These are phyloP conservation scores for Aix galericulata DNA, from an alignment of 2,113 vertebrate genomes.

Conservation along the genomic window DNA sequence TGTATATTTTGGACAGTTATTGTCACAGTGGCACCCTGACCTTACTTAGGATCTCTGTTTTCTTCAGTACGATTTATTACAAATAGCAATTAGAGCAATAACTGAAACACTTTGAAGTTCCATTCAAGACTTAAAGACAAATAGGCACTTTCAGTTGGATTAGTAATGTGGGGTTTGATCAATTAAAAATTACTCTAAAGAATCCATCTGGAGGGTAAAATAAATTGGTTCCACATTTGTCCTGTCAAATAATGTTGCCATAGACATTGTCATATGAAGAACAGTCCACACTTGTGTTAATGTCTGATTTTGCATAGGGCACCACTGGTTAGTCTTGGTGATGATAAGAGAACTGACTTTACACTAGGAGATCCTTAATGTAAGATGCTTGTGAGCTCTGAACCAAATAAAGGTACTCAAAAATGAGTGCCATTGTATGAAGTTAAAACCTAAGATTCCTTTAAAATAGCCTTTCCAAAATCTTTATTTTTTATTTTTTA, in stretches of 20 bases:
- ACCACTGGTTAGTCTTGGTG: background rate
- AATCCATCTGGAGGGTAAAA: slow-evolving; percentile 32
- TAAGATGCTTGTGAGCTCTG: background rate
- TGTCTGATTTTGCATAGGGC: background rate
- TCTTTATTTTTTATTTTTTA: background rate
- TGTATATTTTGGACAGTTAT: background rate
- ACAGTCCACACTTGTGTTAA: background rate
- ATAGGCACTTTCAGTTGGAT: slow-evolving; percentile 4
- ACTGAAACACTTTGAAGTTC: background rate
- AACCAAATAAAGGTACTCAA: background rate
- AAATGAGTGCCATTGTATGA: background rate
- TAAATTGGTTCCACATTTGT: slow-evolving; percentile 15
- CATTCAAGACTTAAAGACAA: background rate
- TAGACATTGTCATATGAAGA: background rate
- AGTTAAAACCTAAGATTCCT: background rate
- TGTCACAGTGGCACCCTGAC: background rate
- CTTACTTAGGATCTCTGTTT: background rate
- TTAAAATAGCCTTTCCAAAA: background rate
- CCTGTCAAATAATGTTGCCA: background rate
- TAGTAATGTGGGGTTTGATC: background rate
- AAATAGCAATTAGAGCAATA: slow-evolving; percentile 1
- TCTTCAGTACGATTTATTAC: background rate
- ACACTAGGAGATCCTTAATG: background rate
- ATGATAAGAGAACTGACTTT: background rate
- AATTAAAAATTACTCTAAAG: slow-evolving; percentile 6